Percentiles rank a stretch among this genome's conserved stretches.
Conservation (phyloP, 1,140 invertebrate genomes). For the Drosophila tristis region DNA sequence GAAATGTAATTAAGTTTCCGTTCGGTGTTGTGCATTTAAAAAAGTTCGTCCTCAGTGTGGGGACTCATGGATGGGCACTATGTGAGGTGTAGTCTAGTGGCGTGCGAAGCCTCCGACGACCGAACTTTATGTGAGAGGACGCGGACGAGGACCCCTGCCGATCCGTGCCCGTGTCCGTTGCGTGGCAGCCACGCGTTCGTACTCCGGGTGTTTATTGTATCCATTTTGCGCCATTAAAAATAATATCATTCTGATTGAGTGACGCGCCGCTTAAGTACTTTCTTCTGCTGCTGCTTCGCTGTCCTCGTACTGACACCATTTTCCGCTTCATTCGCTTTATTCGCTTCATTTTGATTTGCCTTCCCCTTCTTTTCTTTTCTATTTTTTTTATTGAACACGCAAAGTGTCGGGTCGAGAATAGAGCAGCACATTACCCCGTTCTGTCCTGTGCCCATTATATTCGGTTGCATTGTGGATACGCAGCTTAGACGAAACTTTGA, state of each 20-base stretch:
- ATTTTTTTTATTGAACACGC: constrained; percentile 72
- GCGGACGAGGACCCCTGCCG: constrained; percentile 1
- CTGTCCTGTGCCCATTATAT: constrained; percentile 19
- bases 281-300: constrained; percentile 33
- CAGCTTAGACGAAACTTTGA: constrained; percentile 33
- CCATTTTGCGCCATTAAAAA: constrained; percentile 79
- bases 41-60: constrained; percentile 43
- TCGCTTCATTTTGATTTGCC: constrained; percentile 39
- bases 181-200: constrained; percentile 62
- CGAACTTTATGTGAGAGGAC: constrained; percentile 58
- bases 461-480: constrained; percentile 38
- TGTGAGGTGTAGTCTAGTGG: constrained; percentile 5
- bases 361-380: not conserved
- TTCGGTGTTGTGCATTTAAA: constrained; percentile 11
- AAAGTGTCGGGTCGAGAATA: constrained; percentile 57
- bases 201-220: constrained; percentile 65
- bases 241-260: constrained; percentile 82
- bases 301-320: constrained; percentile 76
- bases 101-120: constrained; percentile 55
- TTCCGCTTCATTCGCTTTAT: constrained; percentile 38
- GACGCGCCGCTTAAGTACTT: constrained; percentile 81
- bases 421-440: constrained; percentile 31
- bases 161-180: constrained; percentile 40
- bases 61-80: no score
- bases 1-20: constrained; percentile 79